Evolutionary conservation across 2,113 vertebrate species (phyloP).

Genomic region (Pardalotus punctatus): DNA sequence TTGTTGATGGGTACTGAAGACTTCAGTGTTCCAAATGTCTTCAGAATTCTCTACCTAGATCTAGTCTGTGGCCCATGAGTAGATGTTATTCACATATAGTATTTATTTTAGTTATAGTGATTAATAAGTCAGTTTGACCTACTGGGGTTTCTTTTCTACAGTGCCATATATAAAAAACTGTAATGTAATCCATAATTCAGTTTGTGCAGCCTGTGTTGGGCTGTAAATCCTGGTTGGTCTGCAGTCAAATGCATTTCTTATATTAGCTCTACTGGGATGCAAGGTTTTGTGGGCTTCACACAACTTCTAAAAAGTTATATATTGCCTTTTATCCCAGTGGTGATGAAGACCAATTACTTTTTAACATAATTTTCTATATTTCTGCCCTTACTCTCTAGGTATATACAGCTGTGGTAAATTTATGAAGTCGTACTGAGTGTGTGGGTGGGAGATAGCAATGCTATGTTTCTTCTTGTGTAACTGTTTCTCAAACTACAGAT

Average conservation of each 20-base stretch:
- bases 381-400: neutral
- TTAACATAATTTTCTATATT: neutral
- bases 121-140: neutral
- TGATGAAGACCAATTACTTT: slow-evolving; percentile 7
- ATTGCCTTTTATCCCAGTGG: neutral
- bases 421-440: neutral
- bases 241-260: slow-evolving; percentile 1
- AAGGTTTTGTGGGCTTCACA: slow-evolving; percentile 1
- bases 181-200: slow-evolving; percentile 4
- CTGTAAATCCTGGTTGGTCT: neutral
- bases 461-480: neutral
- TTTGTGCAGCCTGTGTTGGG: neutral
- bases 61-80: neutral
- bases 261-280: neutral
- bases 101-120: slow-evolving; percentile 4
- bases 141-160: neutral
- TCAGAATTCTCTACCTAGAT: neutral
- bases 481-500: neutral
- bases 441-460: neutral
- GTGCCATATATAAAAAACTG: neutral
- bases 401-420: neutral
- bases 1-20: neutral
- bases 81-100: neutral
- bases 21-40: neutral
- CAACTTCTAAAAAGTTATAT: neutral